Evolutionary conservation across 2,797 vertebrate species (phyloP).

Genomic region (Pseudocheirus occidentalis): DNA sequence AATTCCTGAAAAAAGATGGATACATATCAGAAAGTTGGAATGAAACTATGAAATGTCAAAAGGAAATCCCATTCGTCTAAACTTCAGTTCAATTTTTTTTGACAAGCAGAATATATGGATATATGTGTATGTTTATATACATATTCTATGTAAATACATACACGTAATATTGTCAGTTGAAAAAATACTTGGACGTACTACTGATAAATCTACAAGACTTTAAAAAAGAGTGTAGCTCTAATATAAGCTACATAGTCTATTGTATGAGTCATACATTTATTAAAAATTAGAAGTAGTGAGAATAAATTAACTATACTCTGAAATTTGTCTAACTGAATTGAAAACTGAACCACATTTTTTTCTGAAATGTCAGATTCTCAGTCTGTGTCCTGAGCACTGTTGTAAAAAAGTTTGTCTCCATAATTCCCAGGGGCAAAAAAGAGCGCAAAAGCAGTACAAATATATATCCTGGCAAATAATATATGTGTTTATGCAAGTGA

Average conservation of each 20-base stretch:
- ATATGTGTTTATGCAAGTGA: background rate
- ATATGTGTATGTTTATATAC: background rate
- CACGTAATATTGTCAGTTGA: background rate
- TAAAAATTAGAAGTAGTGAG: background rate
- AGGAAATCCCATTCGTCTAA: background rate
- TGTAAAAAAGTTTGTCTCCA: background rate
- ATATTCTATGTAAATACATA: background rate
- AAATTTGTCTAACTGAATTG: background rate
- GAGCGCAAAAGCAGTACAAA: background rate
- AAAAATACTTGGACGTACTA: background rate
- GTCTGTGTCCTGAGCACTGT: background rate
- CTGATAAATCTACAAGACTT: background rate
- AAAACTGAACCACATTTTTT: background rate
- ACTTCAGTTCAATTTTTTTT: background rate
- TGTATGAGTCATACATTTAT: background rate
- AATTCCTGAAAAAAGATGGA: background rate
- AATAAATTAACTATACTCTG: background rate
- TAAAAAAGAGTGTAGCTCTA: background rate
- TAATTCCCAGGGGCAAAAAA: background rate
- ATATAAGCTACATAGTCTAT: background rate
- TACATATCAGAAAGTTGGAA: background rate
- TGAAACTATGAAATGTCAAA: background rate
- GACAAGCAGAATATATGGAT: background rate
- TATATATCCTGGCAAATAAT: background rate
- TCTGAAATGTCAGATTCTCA: background rate